Percentiles rank a stretch among this genome's conserved stretches.
Evolutionary conservation across 2,888 invertebrate species (phyloP).

Genomic region (Gymnoscelis rufifasciata): DNA sequence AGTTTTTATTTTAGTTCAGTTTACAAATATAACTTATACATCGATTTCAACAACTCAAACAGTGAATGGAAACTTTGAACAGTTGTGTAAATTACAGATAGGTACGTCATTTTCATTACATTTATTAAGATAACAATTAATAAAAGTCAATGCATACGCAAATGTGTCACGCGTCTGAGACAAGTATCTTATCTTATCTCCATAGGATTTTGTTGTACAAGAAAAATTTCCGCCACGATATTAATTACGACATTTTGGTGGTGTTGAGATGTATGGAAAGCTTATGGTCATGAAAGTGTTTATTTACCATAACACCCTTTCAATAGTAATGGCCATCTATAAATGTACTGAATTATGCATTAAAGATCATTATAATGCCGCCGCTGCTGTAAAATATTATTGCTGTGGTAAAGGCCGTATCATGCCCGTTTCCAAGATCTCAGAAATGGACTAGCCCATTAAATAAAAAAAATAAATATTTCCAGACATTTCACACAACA

Average conservation of each 20-base stretch:
- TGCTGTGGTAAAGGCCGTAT: too few relatives aligned
- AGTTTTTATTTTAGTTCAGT: too few relatives aligned
- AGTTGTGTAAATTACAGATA: constrained; percentile 32
- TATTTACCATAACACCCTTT: background rate
- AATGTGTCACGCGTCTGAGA: constrained; percentile 59
- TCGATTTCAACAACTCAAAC: constrained; percentile 6
- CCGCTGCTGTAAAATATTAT: too few relatives aligned
- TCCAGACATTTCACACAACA: too few relatives aligned
- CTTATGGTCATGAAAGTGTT: constrained; percentile 10
- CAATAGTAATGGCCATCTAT: constrained; percentile 7
- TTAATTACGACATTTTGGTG: constrained; percentile 42
- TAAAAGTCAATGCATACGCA: constrained; percentile 44
- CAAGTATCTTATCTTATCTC: constrained; percentile 66
- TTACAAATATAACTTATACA: too few relatives aligned
- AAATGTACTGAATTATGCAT: background rate
- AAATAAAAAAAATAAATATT: too few relatives aligned
- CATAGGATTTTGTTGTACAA: constrained; percentile 49
- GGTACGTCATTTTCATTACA: constrained; percentile 28
- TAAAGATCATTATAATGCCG: too few relatives aligned
- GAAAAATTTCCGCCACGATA: constrained; percentile 59
- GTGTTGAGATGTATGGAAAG: constrained; percentile 20
- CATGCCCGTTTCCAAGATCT: too few relatives aligned
- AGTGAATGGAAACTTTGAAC: constrained; percentile 21
- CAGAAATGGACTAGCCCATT: too few relatives aligned
- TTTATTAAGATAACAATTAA: constrained; percentile 48